These are phyloP conservation scores for Musca domestica DNA, from an alignment of 1,140 invertebrate species.

Conservation along the genomic window DNA sequence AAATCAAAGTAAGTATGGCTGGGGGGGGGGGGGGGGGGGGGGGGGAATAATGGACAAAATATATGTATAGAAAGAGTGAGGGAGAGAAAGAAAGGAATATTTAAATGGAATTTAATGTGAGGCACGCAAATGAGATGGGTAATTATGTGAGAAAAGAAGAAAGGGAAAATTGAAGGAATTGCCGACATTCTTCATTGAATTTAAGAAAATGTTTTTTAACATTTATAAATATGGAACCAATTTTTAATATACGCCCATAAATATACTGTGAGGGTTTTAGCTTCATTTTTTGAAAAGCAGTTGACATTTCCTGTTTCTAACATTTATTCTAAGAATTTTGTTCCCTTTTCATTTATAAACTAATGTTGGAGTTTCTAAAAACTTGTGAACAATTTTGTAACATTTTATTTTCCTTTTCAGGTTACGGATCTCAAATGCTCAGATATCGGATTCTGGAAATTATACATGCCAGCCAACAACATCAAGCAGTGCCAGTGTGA, in stretches of 20 bases:
- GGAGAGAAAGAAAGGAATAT: neutral
- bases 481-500: conserved; percentile 75
- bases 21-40: neutral
- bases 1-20: conserved; percentile 40
- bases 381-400: neutral
- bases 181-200: no score
- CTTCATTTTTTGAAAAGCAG: neutral
- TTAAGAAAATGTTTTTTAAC: no score
- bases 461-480: conserved; percentile 82
- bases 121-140: neutral
- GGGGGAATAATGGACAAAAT: no score
- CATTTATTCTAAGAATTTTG: no score
- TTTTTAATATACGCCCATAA: no score
- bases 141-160: no score
- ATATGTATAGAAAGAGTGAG: neutral
- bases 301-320: no score
- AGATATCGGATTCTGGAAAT: conserved; percentile 76
- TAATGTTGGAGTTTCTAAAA: no score
- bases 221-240: neutral
- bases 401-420: conserved; percentile 24
- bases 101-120: no score
- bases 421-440: conserved; percentile 59
- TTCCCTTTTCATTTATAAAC: no score
- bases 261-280: neutral
- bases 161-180: no score